phyloP scores from a whole-genome alignment of 2,113 vertebrate genomes.

The Phasianus colchicus region DNA sequence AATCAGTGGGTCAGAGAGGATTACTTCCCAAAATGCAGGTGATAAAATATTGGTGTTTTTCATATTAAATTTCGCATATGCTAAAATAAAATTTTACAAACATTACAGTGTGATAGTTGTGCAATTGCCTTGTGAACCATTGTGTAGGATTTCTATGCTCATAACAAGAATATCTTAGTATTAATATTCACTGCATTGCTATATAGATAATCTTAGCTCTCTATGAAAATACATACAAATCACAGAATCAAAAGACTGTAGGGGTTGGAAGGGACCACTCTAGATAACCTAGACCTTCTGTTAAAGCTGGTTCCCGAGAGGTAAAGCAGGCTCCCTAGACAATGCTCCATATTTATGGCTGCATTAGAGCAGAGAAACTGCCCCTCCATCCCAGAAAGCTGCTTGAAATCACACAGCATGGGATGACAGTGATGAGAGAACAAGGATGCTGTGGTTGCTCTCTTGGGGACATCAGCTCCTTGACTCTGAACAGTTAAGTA shows the following conservation, averaged over 20 bases:
- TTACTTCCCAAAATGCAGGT: slow-evolving; percentile 8
- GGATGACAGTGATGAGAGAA: not conserved
- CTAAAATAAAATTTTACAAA: not conserved
- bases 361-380: not conserved
- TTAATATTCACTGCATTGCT: not conserved
- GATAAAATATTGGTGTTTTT: not conserved
- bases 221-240: not conserved
- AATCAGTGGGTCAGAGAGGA: slow-evolving; percentile 7
- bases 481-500: not conserved
- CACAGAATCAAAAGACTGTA: not conserved
- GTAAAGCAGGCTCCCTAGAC: not conserved
- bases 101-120: not conserved
- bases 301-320: not conserved
- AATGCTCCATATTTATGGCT: not conserved
- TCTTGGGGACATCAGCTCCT: not conserved
- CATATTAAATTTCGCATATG: not conserved
- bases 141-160: not conserved
- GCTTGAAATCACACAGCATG: not conserved
- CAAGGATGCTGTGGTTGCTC: not conserved
- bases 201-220: not conserved
- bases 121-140: not conserved
- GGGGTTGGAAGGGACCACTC: not conserved
- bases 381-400: not conserved
- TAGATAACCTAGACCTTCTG: not conserved
- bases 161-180: not conserved